Evolutionary conservation across 2,888 invertebrate species (phyloP), one percentile per base, ranked within the genome.

Genomic region (Drosophila diplacantha): DNA sequence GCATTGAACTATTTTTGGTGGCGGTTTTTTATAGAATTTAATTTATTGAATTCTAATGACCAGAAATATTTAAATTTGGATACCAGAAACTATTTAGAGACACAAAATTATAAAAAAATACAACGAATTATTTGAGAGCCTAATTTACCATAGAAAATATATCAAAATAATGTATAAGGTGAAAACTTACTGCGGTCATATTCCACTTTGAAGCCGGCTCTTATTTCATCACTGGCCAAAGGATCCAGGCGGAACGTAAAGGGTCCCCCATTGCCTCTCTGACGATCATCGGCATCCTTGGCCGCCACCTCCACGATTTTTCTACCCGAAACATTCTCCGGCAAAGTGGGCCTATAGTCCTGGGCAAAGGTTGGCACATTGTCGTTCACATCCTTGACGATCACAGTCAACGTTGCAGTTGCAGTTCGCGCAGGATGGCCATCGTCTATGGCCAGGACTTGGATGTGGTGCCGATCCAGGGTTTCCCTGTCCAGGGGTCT

Each of bases 361-460:
- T 95, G 94, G 29, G 96, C 90, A 90, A 97, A 96, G 58, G 94
- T 94, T 0, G 97, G 97, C 3, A 96, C 95, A 89, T 97, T 97
- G 81, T 97, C 96, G 86, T 97, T 97, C 70, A 97, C 96, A 86
- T 97, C 97, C 88, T 96, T 95, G 22, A 98, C 96, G 63, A 96
- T 95, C 24, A 97, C 96, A 1, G 96, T 96, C 34, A 97, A 89
- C 0, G 96, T 96, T 2, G 96, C 96, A 0, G 96, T 97, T 0
- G 96, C 96, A 8, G 96, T 97, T 88, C 96, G 94, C 3, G 96
- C 94, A 2, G 96, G 96, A 41, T 93, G 92, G 6, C 96, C 97
- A 87, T 96, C 96, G 86, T 97, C 97, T 81, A 96, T 95, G 4
- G 97, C 97, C 77, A 97, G 90, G 72, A 98, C 96, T 90, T 96